phyloP scores from a whole-genome alignment of 1,140 invertebrate genomes.

The Scaptodrosophila lebanonensis region DNA sequence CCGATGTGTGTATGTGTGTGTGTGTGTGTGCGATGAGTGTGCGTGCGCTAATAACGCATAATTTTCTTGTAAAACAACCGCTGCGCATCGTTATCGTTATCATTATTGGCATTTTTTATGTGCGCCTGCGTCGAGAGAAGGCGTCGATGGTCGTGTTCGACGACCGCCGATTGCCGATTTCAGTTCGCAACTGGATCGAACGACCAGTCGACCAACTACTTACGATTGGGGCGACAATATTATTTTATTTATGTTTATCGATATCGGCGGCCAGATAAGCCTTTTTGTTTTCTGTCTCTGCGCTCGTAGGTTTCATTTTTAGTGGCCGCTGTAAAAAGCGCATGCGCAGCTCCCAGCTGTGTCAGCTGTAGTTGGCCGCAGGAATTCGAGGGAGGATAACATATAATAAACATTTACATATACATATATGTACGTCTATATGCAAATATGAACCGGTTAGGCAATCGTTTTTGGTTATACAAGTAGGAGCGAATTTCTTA shows the following conservation, averaged over 20 bases:
- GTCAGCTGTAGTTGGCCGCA: no score
- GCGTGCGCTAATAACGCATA: conserved; percentile 64
- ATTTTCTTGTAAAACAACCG: conserved; percentile 74
- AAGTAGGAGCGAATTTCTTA: no score
- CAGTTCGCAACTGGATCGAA: conserved; percentile 20
- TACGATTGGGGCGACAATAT: conserved; percentile 52
- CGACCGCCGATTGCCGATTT: conserved; percentile 12
- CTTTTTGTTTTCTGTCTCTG: conserved; percentile 22
- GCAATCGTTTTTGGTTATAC: no score
- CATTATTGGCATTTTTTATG: conserved; percentile 72
- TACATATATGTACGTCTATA: no score
- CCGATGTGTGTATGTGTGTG: conserved; percentile 3
- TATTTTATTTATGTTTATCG: conserved; percentile 70
- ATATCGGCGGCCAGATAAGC: conserved; percentile 63
- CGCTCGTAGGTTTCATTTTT: conserved; percentile 64
- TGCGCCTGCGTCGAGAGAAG: conserved; percentile 55
- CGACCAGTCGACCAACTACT: conserved; percentile 16
- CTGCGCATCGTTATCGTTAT: conserved; percentile 65
- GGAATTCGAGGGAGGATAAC: no score
- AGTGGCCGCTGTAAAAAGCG: conserved; percentile 55
- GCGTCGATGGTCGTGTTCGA: conserved; percentile 31
- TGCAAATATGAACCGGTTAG: no score
- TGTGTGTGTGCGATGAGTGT: conserved; percentile 5
- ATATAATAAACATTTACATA: no score
- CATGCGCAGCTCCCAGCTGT: no score